phyloP scores from a whole-genome alignment of 2,797 vertebrate species.

The Prionace glauca region DNA sequence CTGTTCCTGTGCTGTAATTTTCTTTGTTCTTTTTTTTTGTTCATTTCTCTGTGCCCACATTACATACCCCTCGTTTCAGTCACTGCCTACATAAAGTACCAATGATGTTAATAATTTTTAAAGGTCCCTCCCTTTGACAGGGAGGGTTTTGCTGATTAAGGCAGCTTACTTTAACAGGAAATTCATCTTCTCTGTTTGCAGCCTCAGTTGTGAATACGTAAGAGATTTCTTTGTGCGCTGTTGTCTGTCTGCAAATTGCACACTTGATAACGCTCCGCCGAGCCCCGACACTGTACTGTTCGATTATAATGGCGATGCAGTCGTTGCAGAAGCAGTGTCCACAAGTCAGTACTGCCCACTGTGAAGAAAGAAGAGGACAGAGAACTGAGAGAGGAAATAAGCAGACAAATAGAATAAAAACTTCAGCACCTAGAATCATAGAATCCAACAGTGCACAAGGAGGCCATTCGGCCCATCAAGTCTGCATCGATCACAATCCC shows the following conservation, averaged over 20 bases:
- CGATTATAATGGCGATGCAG: conserved; percentile 88
- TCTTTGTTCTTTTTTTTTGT: too few relatives aligned
- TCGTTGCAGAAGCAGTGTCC: conserved; percentile 98
- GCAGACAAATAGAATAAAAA: background rate
- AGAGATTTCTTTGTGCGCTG: conserved; percentile 88
- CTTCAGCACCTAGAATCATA: background rate
- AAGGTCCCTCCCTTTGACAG: too few relatives aligned
- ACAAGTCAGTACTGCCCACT: conserved; percentile 96
- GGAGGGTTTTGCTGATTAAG: background rate
- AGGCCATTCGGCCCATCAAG: too few relatives aligned
- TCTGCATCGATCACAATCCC: too few relatives aligned
- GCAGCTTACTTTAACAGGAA: conserved; percentile 81
- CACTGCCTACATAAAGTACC: background rate
- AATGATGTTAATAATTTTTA: background rate
- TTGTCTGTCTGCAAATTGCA: conserved; percentile 93
- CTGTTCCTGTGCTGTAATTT: too few relatives aligned
- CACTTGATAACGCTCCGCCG: conserved; percentile 85
- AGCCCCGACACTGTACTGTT: conserved; percentile 90
- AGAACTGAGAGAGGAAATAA: background rate
- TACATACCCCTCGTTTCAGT: background rate
- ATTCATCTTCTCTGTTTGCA: conserved; percentile 77
- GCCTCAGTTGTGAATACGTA: conserved; percentile 90
- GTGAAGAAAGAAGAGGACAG: background rate
- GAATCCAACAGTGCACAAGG: too few relatives aligned
- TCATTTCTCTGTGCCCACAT: background rate